Evolutionary conservation across 2,113 vertebrate species (phyloP), one percentile per base, ranked within the genome.

Genomic region (Daphoenositta chrysoptera): DNA sequence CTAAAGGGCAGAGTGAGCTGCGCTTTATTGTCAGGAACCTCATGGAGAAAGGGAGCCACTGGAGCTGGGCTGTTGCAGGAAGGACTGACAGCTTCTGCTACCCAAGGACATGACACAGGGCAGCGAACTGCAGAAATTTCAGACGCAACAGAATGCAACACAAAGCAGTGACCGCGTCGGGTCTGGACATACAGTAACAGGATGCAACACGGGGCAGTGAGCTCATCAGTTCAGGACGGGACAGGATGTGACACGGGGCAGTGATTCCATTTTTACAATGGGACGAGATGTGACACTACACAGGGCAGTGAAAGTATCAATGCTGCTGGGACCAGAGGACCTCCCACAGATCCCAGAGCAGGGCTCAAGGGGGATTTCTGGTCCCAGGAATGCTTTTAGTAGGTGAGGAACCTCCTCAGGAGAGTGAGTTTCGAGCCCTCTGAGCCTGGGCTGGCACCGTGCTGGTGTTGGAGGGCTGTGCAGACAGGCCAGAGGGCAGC

Each of bases 131-230:
- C 96, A 87, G 97, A 85, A 68, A 42, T 90, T 97, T 97, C 84
- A 97, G 98, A 98, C 83, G 40, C 91, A 83, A 98, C 97, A 95
- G 92, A 95, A 95, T 97, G 96, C 97, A 97, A 98, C 98, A 98
- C 90, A 98, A 97, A 98, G 98, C 97, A 97, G 97, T 96, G 98
- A 98, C 92, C 26, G 97, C 84, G 9, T 97, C 82, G 40, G 96
- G 96, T 94, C 44, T 77, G 97, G 97, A 98, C 98, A 90, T 88
- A 98, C 98, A 98, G 97, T 28, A 93, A 98, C 98, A 98, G 95
- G 96, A 98, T 98, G 98, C 57, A 39, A 98, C 97, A 98, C 10
- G 93, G 97, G 96, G 96, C 95, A 95, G 97, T n/a, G 97, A 96
- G 92, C 81, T 96, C 88, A 28, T 58, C 87, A 75, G 70, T 63